phyloP scores from a whole-genome alignment of 2,797 vertebrate genomes.

The Pseudochirops corinnae region DNA sequence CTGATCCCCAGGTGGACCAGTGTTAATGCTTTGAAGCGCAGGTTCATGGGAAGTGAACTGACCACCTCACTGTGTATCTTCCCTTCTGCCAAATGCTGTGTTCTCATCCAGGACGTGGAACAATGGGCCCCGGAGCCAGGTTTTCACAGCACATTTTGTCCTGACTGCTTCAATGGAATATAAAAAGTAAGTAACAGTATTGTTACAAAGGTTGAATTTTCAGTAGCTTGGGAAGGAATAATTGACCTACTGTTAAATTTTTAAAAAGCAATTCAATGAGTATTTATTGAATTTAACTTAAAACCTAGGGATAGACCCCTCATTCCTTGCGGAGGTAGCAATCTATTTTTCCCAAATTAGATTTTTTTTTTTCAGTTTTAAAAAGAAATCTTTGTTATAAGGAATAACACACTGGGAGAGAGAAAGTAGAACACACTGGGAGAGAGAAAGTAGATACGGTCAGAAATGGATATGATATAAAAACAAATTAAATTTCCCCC shows the following conservation, averaged over 20 bases:
- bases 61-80: background rate
- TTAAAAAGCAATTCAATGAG: background rate
- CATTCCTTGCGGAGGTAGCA: background rate
- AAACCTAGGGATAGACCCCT: slow-evolving; percentile 8
- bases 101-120: slow-evolving; percentile 41
- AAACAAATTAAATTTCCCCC: background rate
- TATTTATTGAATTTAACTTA: background rate
- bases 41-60: slow-evolving; percentile 57
- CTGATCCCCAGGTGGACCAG: slow-evolving; percentile 55
- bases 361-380: background rate
- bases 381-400: background rate
- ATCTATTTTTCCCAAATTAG: background rate
- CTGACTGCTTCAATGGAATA: background rate
- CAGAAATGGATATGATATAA: background rate
- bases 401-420: background rate
- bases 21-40: slow-evolving; percentile 50
- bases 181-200: background rate
- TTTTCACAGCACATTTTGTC: background rate
- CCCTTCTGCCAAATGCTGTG: background rate
- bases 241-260: background rate
- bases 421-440: background rate
- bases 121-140: slow-evolving; percentile 17
- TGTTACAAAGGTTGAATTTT: background rate
- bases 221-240: background rate
- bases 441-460: background rate